Evolutionary conservation across 1,140 invertebrate genomes (phyloP).

Genomic region (Littorina saxatilis): DNA sequence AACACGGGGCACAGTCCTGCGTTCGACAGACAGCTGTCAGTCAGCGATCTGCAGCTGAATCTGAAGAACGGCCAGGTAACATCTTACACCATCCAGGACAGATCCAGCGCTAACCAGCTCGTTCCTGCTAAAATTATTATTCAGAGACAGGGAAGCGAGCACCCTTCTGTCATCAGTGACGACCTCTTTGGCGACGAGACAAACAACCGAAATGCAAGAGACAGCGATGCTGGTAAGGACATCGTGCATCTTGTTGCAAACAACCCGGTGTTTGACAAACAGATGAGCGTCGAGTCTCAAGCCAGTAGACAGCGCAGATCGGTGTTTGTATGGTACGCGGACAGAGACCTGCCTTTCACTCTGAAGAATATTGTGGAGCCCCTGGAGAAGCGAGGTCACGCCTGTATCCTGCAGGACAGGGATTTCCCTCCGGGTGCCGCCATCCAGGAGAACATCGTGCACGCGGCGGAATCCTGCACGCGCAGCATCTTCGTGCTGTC

Average conservation of each 20-base stretch:
- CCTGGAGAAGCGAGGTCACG: conserved; percentile 50
- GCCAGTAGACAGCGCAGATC: background rate
- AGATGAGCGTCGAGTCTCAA: background rate
- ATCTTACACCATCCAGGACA: too few species aligned
- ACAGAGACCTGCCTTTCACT: conserved; percentile 51
- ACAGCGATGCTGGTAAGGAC: background rate
- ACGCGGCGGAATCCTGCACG: conserved; percentile 48
- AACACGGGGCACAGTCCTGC: background rate
- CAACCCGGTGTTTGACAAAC: background rate
- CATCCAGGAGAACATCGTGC: conserved; percentile 62
- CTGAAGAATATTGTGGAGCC: conserved; percentile 46
- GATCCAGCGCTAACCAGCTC: too few species aligned
- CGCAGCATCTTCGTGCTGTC: conserved; percentile 58
- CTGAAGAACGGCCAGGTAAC: background rate
- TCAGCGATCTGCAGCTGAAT: too few species aligned
- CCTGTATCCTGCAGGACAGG: conserved; percentile 53
- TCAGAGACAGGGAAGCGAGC: too few species aligned
- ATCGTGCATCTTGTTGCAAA: background rate
- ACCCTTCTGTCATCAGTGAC: too few species aligned
- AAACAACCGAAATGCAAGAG: background rate
- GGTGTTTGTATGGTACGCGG: conserved; percentile 57
- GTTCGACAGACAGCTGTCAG: background rate
- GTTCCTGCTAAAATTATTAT: too few species aligned
- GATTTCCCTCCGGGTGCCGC: conserved; percentile 58
- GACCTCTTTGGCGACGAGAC: background rate